A percentile compares a stretch with the other conserved stretches of the same genome.
These are phyloP conservation scores for Pygoscelis adeliae DNA, from an alignment of 2,113 vertebrate species.

Conservation along the genomic window DNA sequence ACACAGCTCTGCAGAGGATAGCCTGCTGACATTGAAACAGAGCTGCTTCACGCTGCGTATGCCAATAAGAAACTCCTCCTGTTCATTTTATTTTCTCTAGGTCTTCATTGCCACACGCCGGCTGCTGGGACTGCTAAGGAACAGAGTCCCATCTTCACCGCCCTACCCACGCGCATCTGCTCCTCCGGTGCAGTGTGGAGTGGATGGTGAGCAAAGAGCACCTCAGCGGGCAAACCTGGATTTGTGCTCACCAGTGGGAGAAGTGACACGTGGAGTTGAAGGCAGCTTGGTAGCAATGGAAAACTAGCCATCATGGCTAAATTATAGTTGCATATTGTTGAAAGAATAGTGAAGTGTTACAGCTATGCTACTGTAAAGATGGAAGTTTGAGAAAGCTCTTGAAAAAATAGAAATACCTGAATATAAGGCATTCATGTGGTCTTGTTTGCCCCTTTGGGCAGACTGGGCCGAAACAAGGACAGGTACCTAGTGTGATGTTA, in stretches of 20 bases:
- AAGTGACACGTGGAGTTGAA: not conserved
- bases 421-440: not conserved
- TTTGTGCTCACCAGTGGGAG: not conserved
- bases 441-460: not conserved
- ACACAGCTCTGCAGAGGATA: not conserved
- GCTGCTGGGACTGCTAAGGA: not conserved
- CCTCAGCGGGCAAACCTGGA: not conserved
- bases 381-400: not conserved
- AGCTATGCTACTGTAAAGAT: not conserved
- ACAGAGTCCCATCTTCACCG: not conserved
- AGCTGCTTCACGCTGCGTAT: rapidly evolving
- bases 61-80: not conserved
- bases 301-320: not conserved
- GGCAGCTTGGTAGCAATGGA: not conserved
- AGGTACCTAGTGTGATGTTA: not conserved
- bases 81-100: not conserved
- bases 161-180: not conserved
- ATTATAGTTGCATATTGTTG: not conserved
- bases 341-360: not conserved
- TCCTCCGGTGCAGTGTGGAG: rapidly evolving
- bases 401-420: not conserved
- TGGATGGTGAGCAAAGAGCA: not conserved
- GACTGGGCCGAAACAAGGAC: too few species aligned
- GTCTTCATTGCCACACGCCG: not conserved
- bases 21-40: not conserved